Base-by-base conservation (phyloP, 2,888 invertebrate genomes). In the Druceiella hillmani region DNA sequence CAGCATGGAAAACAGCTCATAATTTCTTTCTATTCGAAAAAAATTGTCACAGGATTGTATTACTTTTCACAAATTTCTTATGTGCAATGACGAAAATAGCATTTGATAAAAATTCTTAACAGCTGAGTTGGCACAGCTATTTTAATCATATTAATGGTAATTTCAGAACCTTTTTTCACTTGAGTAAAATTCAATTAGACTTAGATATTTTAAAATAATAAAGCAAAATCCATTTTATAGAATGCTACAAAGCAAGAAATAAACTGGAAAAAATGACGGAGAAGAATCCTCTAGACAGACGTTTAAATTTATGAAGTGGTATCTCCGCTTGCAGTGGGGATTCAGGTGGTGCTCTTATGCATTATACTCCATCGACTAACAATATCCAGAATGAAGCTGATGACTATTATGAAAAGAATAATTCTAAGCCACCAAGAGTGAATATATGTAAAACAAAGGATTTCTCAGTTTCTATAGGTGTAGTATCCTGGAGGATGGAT, bases 281-380 rank as follows among this genome's bases (percentile, higher is more conserved):
- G 55, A 36, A 36, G 1, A 68, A 70, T 44, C 69, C 73, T 11
- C 50, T 74, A 2, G 58, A 61, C 35, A 57, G 58, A 49, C 46
- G 59, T 1, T 62, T 66, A 12, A 70, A 77, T 44, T 57, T 77
- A 20, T 77, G 77, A 50, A 74, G 72, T 2, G 71, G 70, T 0
- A 50, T 66, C 9, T 65, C 73, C n/a, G 74, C 73, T 7, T 76
- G 76, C 49, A 62, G 54, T 29, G 76, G 76, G 9, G 77, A 77
- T 44, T 75, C 75, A 5, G 76, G 76, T 2, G 76, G 76, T 6
- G 75, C 76, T 1, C 53, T 76, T 7, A 58, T 71, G 12, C 58
- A 46, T 57, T 47, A 58, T 53, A 17, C 31, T 12, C n/a, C 44
- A 52, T 2, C 50, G 46, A 41, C 32, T 34, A 25, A 43, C 42